A percentile compares a stretch with the other conserved stretches of the same genome.
phyloP scores from a whole-genome alignment of 2,888 invertebrate genomes.

The Dendrolimus houi region DNA sequence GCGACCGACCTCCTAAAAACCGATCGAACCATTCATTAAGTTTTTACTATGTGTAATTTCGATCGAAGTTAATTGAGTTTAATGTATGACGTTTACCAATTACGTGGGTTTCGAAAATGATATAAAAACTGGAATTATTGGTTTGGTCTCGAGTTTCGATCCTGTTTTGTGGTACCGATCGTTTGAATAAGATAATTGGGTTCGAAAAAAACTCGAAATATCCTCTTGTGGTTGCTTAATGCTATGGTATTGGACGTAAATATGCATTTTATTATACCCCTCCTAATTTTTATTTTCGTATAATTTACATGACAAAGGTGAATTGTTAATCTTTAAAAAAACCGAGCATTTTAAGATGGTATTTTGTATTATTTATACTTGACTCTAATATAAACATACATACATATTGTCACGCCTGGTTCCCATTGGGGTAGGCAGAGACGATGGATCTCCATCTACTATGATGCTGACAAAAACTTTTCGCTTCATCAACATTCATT shows the following conservation, averaged over 20 bases:
- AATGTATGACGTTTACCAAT: conserved; percentile 44
- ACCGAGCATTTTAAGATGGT: too few species aligned
- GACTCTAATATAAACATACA: too few species aligned
- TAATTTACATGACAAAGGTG: too few species aligned
- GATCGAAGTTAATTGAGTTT: conserved; percentile 40
- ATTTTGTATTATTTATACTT: too few species aligned
- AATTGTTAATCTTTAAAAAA: too few species aligned
- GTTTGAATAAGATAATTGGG: not conserved
- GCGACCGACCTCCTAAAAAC: conserved; percentile 29
- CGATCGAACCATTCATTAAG: conserved; percentile 30
- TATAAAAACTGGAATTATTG: conserved; percentile 35
- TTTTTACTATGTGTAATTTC: conserved; percentile 35
- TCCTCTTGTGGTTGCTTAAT: not conserved
- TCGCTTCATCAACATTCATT: too few species aligned
- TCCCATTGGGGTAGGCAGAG: too few species aligned
- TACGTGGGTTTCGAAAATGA: conserved; percentile 28
- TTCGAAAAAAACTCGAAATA: not conserved
- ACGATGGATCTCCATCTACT: too few species aligned
- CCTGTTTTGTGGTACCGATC: not conserved
- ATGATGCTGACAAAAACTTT: too few species aligned
- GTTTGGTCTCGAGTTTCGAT: conserved; percentile 15
- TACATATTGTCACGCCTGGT: too few species aligned
- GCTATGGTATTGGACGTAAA: not conserved
- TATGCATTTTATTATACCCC: too few species aligned
- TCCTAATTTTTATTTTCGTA: too few species aligned